These are phyloP conservation scores for Athene noctua DNA, from an alignment of 2,113 vertebrate species.

Conservation along the genomic window DNA sequence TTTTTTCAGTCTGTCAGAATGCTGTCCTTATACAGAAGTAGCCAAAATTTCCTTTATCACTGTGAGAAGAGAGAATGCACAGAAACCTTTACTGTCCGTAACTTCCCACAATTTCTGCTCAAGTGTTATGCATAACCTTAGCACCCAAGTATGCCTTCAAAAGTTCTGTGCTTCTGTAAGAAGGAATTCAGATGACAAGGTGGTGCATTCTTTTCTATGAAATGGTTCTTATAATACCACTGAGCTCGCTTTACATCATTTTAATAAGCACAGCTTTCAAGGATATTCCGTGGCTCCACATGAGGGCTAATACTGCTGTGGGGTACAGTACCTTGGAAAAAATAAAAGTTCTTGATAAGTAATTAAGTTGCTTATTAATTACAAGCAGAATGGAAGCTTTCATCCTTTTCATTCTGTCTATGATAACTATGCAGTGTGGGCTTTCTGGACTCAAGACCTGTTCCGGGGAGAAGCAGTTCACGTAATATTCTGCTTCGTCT, in stretches of 20 bases:
- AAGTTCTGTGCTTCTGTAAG: not conserved
- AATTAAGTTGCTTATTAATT: not conserved
- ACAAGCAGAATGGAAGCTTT: not conserved
- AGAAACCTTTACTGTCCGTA: not conserved
- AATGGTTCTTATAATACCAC: not conserved
- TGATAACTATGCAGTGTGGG: not conserved
- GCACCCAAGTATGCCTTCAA: not conserved
- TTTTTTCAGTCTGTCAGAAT: not conserved
- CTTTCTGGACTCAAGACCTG: not conserved
- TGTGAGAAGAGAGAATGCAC: not conserved
- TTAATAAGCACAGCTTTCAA: not conserved
- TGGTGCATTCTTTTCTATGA: not conserved
- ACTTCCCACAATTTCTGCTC: not conserved
- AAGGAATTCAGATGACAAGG: not conserved
- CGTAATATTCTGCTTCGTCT: not conserved
- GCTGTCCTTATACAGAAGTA: not conserved
- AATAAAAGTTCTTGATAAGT: not conserved
- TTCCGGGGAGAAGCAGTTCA: not conserved
- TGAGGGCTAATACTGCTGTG: not conserved
- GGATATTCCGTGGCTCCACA: rapidly evolving
- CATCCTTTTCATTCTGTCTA: not conserved
- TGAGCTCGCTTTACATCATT: not conserved
- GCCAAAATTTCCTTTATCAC: not conserved
- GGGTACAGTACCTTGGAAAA: not conserved
- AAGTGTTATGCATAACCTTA: not conserved